A percentile compares a stretch with the other conserved stretches of the same genome.
These are phyloP conservation scores for Dasypolia templi DNA, from an alignment of 2,888 invertebrate species.

Conservation along the genomic window DNA sequence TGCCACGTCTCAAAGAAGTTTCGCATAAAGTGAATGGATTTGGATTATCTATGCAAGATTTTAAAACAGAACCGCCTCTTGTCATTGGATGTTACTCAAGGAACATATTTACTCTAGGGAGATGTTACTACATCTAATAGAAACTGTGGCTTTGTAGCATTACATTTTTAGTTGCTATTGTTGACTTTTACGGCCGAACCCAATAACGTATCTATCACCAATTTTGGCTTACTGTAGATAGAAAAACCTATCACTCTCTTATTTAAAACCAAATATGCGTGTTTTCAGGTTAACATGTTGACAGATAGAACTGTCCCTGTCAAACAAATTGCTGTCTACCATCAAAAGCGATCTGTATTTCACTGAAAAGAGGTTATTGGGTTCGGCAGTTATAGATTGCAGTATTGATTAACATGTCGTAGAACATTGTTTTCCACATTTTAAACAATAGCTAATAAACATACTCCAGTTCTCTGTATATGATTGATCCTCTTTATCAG, in stretches of 20 bases:
- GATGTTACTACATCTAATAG: not conserved
- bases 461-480: conserved; percentile 91
- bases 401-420: not conserved
- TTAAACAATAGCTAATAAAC: conserved; percentile 36
- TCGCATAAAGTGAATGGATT: not conserved
- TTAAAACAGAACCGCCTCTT: not conserved
- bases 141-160: not conserved
- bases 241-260: too few relatives aligned
- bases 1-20: not conserved
- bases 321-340: too few relatives aligned
- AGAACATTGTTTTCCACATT: not conserved
- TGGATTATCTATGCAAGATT: not conserved
- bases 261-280: too few relatives aligned
- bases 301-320: too few relatives aligned
- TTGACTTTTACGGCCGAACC: too few relatives aligned
- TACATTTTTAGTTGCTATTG: not conserved
- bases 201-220: too few relatives aligned
- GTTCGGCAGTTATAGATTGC: too few relatives aligned
- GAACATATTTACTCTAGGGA: too few relatives aligned
- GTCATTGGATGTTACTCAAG: not conserved
- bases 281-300: too few relatives aligned
- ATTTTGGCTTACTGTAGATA: too few relatives aligned
- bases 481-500: conserved; percentile 90
- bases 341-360: too few relatives aligned
- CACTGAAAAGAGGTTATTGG: too few relatives aligned